These are phyloP conservation scores for Microhierax caerulescens DNA, from an alignment of 2,797 vertebrate species.

Conservation along the genomic window DNA sequence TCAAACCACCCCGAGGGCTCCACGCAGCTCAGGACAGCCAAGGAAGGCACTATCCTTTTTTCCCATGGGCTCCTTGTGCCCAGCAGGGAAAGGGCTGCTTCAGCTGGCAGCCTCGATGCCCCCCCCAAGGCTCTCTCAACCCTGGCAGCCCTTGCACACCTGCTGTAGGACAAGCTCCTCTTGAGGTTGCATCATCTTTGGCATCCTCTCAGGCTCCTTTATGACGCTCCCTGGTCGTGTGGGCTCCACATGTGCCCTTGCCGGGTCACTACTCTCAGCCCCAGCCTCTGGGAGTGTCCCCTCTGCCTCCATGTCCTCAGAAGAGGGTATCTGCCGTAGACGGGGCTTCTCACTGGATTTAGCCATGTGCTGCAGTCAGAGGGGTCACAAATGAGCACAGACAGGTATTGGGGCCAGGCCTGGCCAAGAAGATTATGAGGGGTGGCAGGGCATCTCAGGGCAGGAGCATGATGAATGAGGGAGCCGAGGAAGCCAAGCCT, in stretches of 20 bases:
- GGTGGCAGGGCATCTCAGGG: neutral
- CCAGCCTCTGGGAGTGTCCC: neutral
- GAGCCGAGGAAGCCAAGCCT: neutral
- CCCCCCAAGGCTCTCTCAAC: neutral
- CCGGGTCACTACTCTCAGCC: neutral
- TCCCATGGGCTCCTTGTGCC: neutral
- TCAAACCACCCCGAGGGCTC: neutral
- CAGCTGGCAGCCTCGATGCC: neutral
- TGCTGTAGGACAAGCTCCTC: slow-evolving; percentile 64
- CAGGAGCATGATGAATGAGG: neutral
- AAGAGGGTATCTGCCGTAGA: slow-evolving; percentile 90
- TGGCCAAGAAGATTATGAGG: neutral
- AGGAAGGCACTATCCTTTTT: neutral
- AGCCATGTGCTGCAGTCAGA: slow-evolving; percentile 72
- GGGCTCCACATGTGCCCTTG: neutral
- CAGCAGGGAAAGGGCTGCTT: neutral
- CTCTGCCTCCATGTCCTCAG: slow-evolving; percentile 88
- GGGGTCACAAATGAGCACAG: neutral
- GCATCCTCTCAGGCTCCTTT: slow-evolving; percentile 53
- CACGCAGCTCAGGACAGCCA: no score
- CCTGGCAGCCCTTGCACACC: neutral
- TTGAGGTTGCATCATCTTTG: slow-evolving; percentile 50
- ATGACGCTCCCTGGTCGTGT: neutral
- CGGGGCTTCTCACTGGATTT: slow-evolving; percentile 92
- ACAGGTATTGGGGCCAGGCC: neutral